phyloP scores from a whole-genome alignment of 92 coral and sea anemone genomes.

The Palythoa grandiflora region DNA sequence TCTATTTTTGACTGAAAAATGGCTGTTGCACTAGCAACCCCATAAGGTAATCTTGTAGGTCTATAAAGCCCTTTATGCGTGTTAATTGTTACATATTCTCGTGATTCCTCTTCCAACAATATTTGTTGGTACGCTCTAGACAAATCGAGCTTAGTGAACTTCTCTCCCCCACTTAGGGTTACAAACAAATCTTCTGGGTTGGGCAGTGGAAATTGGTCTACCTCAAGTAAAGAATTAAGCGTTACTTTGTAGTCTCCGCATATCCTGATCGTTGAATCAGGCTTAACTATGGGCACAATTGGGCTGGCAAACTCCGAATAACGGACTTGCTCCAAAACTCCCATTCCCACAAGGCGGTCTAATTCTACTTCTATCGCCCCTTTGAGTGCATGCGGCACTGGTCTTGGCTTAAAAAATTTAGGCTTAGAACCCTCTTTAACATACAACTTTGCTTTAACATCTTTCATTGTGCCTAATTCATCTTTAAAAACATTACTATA shows the following conservation, averaged over 20 bases:
- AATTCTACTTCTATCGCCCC: too few relatives aligned
- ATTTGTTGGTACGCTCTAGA: slow-evolving; percentile 35
- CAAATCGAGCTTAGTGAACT: slow-evolving; percentile 26
- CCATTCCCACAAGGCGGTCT: too few relatives aligned
- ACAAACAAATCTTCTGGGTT: slow-evolving; percentile 58
- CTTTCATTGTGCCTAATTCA: slow-evolving; percentile 40
- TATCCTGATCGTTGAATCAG: too few relatives aligned
- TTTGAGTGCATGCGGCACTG: slow-evolving; percentile 34
- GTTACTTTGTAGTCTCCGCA: slow-evolving; percentile 41
- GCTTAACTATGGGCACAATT: too few relatives aligned
- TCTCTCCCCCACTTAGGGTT: slow-evolving; percentile 7
- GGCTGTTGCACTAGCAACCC: slow-evolving; percentile 47
- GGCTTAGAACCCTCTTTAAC: slow-evolving; percentile 50
- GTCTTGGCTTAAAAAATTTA: slow-evolving; percentile 30
- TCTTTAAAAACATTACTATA: neutral
- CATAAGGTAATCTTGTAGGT: neutral
- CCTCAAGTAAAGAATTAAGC: slow-evolving; percentile 44
- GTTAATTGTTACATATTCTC: slow-evolving; percentile 60
- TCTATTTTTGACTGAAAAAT: slow-evolving; percentile 61
- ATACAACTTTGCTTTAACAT: slow-evolving; percentile 49
- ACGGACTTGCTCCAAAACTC: too few relatives aligned
- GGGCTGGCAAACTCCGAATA: too few relatives aligned
- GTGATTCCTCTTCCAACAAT: slow-evolving; percentile 45
- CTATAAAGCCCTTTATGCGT: slow-evolving; percentile 59
- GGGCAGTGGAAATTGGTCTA: slow-evolving; percentile 53